phyloP scores from a whole-genome alignment of 2,797 vertebrate species.

The Emys orbicularis region DNA sequence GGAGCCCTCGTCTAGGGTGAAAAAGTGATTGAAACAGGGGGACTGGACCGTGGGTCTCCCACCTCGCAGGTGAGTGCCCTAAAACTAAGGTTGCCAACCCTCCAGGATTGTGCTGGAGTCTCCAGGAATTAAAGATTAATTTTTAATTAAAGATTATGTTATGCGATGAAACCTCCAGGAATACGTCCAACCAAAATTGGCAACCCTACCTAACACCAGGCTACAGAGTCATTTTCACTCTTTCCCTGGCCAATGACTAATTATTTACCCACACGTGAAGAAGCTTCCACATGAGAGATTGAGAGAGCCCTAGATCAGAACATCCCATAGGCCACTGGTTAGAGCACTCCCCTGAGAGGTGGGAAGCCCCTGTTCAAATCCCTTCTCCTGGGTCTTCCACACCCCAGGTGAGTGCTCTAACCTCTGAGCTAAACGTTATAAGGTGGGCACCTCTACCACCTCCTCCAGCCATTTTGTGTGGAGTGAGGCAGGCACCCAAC shows the following conservation, averaged over 20 bases:
- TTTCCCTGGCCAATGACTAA: not conserved
- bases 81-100: not conserved
- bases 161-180: too few species aligned
- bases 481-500: not conserved
- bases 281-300: not conserved
- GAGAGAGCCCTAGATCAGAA: not conserved
- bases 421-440: not conserved
- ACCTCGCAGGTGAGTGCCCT: not conserved
- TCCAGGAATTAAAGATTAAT: too few species aligned
- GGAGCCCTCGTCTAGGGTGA: not conserved
- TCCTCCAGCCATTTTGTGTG: not conserved
- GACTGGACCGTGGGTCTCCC: not conserved
- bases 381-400: not conserved
- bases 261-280: not conserved
- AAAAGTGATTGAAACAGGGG: not conserved
- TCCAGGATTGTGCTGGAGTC: too few species aligned
- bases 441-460: not conserved
- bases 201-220: not conserved
- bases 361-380: not conserved
- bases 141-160: too few species aligned
- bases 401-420: not conserved
- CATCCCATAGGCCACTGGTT: not conserved
- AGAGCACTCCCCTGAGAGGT: not conserved
- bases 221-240: not conserved
- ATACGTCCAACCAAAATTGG: too few species aligned